phyloP scores from a whole-genome alignment of 2,113 vertebrate species.

The Mastomys natalensis region DNA sequence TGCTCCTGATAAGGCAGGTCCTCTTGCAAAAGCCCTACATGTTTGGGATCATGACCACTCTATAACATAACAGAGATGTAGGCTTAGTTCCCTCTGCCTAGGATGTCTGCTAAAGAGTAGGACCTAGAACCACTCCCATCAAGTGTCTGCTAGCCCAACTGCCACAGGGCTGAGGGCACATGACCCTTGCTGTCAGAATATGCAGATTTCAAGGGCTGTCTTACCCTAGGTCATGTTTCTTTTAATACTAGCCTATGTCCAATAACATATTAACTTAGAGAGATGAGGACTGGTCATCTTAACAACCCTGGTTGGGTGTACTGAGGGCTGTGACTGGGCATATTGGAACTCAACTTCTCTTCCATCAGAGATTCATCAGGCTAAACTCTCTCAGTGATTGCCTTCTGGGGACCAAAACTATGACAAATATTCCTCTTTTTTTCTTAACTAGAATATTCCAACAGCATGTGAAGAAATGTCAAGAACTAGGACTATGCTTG shows the following conservation, averaged over 20 bases:
- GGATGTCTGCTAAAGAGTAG: not conserved
- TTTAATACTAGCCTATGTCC: not conserved
- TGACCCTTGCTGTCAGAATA: not conserved
- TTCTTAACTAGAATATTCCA: constrained; percentile 21
- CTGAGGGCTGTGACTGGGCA: not conserved
- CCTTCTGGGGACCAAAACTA: constrained; percentile 40
- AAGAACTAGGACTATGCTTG: constrained; percentile 17
- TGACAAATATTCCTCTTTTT: not conserved
- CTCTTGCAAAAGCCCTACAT: constrained; percentile 26
- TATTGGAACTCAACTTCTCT: not conserved
- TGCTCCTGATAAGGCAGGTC: not conserved
- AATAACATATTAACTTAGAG: not conserved
- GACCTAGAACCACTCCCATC: not conserved
- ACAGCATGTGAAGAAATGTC: not conserved
- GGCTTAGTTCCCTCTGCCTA: not conserved
- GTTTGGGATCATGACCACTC: not conserved
- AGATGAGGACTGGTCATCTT: not conserved
- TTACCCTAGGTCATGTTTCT: not conserved
- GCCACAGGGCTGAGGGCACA: not conserved
- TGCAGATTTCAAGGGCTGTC: not conserved
- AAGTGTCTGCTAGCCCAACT: not conserved
- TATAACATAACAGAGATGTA: not conserved
- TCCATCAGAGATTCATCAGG: not conserved
- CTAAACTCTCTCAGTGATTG: not conserved
- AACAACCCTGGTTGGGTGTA: not conserved